Evolutionary conservation across 1,140 invertebrate genomes (phyloP).

Genomic region (Oedothorax gibbosus): DNA sequence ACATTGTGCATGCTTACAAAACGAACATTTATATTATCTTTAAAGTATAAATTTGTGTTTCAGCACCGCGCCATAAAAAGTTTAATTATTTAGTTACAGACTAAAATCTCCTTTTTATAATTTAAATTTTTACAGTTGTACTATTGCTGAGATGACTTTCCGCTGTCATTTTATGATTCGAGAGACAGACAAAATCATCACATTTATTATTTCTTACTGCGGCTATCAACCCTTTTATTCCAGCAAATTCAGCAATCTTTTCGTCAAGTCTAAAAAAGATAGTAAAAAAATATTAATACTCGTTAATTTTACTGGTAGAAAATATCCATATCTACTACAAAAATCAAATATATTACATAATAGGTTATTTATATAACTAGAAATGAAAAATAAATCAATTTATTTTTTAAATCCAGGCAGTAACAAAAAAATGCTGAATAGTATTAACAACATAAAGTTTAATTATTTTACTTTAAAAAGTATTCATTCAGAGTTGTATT

Average conservation of each 20-base stretch:
- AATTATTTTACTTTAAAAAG: no score
- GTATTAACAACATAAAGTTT: no score
- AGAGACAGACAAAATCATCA: slow-evolving; percentile 18
- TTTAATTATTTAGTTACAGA: no score
- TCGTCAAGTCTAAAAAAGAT: slow-evolving; percentile 42
- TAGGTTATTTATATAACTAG: not conserved
- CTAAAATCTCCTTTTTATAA: not conserved
- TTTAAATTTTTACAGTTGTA: not conserved
- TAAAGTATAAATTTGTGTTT: no score
- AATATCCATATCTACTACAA: not conserved
- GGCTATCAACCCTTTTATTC: slow-evolving; percentile 17
- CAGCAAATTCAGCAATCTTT: slow-evolving; percentile 38
- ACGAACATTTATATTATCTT: no score
- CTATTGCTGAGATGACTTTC: not conserved
- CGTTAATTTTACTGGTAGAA: no score
- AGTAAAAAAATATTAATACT: not conserved
- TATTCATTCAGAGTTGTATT: no score
- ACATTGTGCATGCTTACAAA: no score
- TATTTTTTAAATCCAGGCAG: no score
- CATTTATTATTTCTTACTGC: slow-evolving; percentile 38
- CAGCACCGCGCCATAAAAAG: no score
- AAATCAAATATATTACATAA: not conserved
- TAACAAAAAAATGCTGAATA: no score
- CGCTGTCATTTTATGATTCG: not conserved
- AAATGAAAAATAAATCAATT: no score